Conservation (phyloP, 2,113 vertebrate species). For the Gnathonemus echidnorhynchus region DNA sequence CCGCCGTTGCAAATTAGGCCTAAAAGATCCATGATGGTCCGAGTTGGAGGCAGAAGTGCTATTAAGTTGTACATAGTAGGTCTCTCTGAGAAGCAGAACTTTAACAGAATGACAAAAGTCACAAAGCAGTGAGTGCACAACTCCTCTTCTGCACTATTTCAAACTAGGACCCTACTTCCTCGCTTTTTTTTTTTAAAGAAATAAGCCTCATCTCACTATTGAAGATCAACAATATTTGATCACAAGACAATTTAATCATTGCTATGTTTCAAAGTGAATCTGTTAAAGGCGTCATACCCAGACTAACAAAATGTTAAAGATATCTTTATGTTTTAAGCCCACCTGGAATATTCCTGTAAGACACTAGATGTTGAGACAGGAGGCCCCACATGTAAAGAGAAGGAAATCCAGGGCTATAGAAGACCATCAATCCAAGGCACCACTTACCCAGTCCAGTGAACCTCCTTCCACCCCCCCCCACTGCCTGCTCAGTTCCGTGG, state of each 20-base stretch:
- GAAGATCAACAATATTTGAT: not conserved
- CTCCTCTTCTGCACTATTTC: not conserved
- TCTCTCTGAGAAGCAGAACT: not conserved
- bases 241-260: not conserved
- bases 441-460: not conserved
- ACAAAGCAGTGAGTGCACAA: not conserved
- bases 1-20: not conserved
- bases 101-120: not conserved
- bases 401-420: too few species aligned
- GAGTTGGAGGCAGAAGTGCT: not conserved
- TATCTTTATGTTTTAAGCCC: not conserved
- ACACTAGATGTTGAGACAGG: not conserved
- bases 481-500: slow-evolving; percentile 77
- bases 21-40: not conserved
- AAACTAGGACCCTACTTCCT: not conserved
- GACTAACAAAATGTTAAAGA: not conserved
- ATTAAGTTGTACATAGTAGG: not conserved
- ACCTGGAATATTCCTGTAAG: not conserved
- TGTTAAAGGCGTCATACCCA: not conserved
- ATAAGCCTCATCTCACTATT: not conserved
- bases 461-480: not conserved
- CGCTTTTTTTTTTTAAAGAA: not conserved
- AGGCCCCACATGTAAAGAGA: not conserved
- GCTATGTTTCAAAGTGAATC: not conserved
- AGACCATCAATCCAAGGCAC: not conserved